Evolutionary conservation across 2,888 invertebrate genomes (phyloP).

Genomic region (Amiota communis): DNA sequence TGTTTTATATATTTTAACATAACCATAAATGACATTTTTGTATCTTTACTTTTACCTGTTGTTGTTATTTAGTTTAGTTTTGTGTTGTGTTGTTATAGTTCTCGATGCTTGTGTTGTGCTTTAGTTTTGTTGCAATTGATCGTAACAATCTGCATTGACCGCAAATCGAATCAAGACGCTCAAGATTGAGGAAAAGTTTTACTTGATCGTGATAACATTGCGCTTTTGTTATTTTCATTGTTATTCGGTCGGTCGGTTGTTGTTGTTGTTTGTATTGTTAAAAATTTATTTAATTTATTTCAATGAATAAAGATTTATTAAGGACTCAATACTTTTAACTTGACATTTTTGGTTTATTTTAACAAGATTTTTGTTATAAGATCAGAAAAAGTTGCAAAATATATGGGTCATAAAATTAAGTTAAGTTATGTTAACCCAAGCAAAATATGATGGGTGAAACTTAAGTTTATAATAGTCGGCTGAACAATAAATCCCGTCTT

Average conservation of each 20-base stretch:
- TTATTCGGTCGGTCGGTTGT: not conserved
- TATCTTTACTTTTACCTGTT: slow-evolving; percentile 15
- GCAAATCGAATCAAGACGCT: not conserved
- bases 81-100: not conserved
- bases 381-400: too few relatives aligned
- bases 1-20: slow-evolving; percentile 49
- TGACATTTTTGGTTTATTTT: too few relatives aligned
- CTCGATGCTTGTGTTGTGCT: not conserved
- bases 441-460: too few relatives aligned
- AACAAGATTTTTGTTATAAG: too few relatives aligned
- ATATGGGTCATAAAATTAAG: too few relatives aligned
- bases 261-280: slow-evolving; percentile 1
- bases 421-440: too few relatives aligned
- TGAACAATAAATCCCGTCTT: too few relatives aligned
- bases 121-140: slow-evolving; percentile 10
- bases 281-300: slow-evolving; percentile 29
- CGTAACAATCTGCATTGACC: not conserved
- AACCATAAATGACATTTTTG: slow-evolving; percentile 31
- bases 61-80: not conserved
- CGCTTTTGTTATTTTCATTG: not conserved
- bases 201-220: slow-evolving; percentile 11
- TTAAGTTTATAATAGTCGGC: too few relatives aligned
- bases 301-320: slow-evolving; percentile 19
- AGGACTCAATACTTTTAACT: not conserved
- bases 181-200: not conserved